phyloP scores from a whole-genome alignment of 2,113 vertebrate genomes.

The Panthera uncia region DNA sequence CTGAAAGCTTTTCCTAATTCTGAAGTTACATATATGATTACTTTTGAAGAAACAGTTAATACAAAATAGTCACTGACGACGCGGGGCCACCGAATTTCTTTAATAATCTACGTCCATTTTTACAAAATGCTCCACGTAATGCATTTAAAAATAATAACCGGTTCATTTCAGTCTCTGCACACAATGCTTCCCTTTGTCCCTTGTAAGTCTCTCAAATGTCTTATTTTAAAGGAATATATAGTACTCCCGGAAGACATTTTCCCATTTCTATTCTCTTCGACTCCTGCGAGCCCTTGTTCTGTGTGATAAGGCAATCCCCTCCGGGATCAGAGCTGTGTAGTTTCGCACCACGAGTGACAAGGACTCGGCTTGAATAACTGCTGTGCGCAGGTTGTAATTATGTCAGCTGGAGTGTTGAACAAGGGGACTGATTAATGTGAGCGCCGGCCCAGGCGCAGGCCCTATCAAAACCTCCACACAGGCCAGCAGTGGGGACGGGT shows the following conservation, averaged over 20 bases:
- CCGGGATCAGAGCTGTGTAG: slow-evolving; percentile 91
- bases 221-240: slow-evolving; percentile 92
- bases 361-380: slow-evolving; percentile 93
- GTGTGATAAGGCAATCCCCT: slow-evolving; percentile 93
- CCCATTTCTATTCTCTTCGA: slow-evolving; percentile 91
- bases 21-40: slow-evolving; percentile 73
- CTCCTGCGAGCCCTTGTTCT: slow-evolving; percentile 91
- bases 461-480: slow-evolving; percentile 92
- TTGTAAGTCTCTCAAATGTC: slow-evolving; percentile 90
- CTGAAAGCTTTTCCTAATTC: slow-evolving; percentile 74
- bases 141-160: slow-evolving; percentile 86
- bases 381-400: slow-evolving; percentile 95
- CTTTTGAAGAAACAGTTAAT: slow-evolving; percentile 76
- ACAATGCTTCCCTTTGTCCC: slow-evolving; percentile 88
- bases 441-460: slow-evolving; percentile 92
- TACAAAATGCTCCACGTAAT: slow-evolving; percentile 81
- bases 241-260: slow-evolving; percentile 90
- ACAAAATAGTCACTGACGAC: slow-evolving; percentile 72
- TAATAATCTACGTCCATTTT: slow-evolving; percentile 80
- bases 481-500: slow-evolving; percentile 90
- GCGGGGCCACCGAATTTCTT: slow-evolving; percentile 79
- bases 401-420: slow-evolving; percentile 94
- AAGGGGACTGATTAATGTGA: slow-evolving; percentile 96
- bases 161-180: slow-evolving; percentile 85
- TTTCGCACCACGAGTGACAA: slow-evolving; percentile 92